Conservation (phyloP, 2,888 invertebrate species). For the Poecilus cupreus region DNA sequence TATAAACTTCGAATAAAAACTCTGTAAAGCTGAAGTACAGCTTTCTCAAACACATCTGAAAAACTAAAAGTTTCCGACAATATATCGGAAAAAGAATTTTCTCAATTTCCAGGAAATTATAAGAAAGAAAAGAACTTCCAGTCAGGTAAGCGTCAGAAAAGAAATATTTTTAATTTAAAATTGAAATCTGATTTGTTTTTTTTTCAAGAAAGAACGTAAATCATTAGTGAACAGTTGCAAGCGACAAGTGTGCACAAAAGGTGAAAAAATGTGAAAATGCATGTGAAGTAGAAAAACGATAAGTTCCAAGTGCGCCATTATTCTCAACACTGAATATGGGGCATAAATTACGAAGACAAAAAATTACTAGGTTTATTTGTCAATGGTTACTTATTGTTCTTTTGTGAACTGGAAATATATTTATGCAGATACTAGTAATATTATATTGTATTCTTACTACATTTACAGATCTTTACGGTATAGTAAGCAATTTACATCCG, state of each 20-base stretch:
- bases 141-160: slow-evolving; percentile 3
- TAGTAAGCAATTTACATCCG: too few species aligned
- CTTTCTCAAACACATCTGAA: background rate
- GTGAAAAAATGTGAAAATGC: background rate
- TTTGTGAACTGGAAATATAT: too few species aligned
- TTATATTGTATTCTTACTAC: too few species aligned
- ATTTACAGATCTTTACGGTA: too few species aligned
- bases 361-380: too few species aligned
- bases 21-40: background rate
- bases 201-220: slow-evolving; percentile 27
- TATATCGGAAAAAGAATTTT: slow-evolving; percentile 17
- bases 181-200: slow-evolving; percentile 25
- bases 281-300: slow-evolving; percentile 4
- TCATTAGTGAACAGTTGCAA: slow-evolving; percentile 28
- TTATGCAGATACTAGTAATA: too few species aligned
- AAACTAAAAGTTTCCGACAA: slow-evolving; percentile 9
- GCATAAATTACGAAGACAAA: too few species aligned
- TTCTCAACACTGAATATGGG: too few species aligned
- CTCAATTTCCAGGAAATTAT: slow-evolving; percentile 9
- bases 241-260: slow-evolving; percentile 13
- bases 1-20: background rate
- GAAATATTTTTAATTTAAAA: slow-evolving; percentile 47
- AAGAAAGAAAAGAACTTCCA: background rate
- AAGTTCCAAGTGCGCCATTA: too few species aligned
- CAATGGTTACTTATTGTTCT: too few species aligned